Conservation (phyloP, 2,113 vertebrate species). For the Phaethornis superciliosus region DNA sequence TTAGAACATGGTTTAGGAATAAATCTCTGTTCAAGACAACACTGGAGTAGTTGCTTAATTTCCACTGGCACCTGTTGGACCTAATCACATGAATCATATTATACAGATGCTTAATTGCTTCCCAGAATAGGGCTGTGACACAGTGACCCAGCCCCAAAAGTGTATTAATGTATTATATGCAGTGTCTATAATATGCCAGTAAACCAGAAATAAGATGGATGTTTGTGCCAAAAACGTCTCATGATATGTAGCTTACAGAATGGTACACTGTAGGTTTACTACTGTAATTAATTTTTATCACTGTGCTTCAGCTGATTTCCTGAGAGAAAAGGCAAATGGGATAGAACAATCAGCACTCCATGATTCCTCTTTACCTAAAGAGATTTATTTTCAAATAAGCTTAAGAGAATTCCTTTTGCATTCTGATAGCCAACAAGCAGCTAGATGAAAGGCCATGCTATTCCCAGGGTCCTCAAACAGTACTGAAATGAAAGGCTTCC, state of each 20-base stretch:
- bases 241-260: conserved; percentile 1
- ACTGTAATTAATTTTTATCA: conserved; percentile 51
- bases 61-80: conserved; percentile 25
- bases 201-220: conserved; percentile 39
- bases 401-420: not conserved
- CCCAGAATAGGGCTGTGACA: conserved; percentile 32
- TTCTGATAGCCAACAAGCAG: not conserved
- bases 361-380: not conserved
- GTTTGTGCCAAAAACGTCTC: conserved; percentile 26
- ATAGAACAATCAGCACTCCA: not conserved
- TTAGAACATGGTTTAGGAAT: not conserved
- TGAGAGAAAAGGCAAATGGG: not conserved
- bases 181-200: not conserved
- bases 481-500: not conserved
- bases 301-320: not conserved
- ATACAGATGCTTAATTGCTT: not conserved
- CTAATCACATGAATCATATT: conserved; percentile 5
- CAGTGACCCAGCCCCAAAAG: not conserved
- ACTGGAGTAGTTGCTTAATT: conserved; percentile 19
- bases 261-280: not conserved
- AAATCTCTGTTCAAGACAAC: not conserved
- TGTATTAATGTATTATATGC: not conserved
- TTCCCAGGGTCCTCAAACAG: not conserved
- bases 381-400: conserved; percentile 20
- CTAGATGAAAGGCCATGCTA: not conserved